phyloP scores from a whole-genome alignment of 2,888 invertebrate species.

The Macroteleia sp. region DNA sequence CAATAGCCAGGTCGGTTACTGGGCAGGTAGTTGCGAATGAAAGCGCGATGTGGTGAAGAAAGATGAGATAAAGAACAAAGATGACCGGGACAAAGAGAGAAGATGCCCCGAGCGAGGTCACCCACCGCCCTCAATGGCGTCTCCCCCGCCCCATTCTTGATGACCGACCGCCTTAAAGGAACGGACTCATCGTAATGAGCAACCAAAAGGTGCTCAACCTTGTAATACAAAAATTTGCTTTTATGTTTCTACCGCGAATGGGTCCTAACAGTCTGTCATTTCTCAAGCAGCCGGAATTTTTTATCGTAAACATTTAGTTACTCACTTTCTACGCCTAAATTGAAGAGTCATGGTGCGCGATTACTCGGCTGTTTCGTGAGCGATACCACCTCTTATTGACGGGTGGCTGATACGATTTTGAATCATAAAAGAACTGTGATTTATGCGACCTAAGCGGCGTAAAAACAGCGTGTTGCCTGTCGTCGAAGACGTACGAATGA shows the following conservation, averaged over 20 bases:
- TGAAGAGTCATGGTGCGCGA: slow-evolving; percentile 16
- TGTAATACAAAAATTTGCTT: slow-evolving; percentile 27
- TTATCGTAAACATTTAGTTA: background rate
- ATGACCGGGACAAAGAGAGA: slow-evolving; percentile 68
- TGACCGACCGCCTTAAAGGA: slow-evolving; percentile 81
- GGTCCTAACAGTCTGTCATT: background rate
- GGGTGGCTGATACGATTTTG: slow-evolving; percentile 10
- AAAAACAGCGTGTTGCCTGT: slow-evolving; percentile 69
- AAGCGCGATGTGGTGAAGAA: slow-evolving; percentile 60
- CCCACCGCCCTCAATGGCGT: slow-evolving; percentile 78
- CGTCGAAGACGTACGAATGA: slow-evolving; percentile 79
- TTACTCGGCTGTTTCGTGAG: background rate
- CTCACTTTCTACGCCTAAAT: background rate
- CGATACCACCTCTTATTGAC: background rate
- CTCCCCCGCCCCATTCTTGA: slow-evolving; percentile 76
- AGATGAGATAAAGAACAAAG: slow-evolving; percentile 37
- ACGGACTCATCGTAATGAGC: slow-evolving; percentile 83
- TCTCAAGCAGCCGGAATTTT: background rate
- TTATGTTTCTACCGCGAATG: slow-evolving; percentile 22
- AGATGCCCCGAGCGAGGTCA: slow-evolving; percentile 83
- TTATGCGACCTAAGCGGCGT: slow-evolving; percentile 45
- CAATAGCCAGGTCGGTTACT: slow-evolving; percentile 47
- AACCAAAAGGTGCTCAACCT: slow-evolving; percentile 82
- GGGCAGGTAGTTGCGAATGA: slow-evolving; percentile 73
- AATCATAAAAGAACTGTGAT: slow-evolving; percentile 44